Conservation (phyloP, 1,140 invertebrate species). For the Andricus grossulariae region DNA sequence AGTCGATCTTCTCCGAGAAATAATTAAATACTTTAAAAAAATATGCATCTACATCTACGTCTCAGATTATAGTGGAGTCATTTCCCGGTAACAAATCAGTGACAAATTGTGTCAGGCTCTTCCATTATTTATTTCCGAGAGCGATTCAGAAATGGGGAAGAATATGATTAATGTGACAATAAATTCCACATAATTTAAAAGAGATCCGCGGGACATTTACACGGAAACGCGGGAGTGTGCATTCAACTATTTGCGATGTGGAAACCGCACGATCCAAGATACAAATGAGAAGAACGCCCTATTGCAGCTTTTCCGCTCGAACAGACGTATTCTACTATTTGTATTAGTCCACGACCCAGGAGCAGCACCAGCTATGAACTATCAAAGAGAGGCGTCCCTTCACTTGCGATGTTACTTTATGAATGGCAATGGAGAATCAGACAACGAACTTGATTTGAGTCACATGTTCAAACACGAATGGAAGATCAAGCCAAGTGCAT, state of each 20-base stretch:
- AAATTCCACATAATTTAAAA: conserved; percentile 22
- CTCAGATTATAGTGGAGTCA: not conserved
- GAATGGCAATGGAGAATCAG: conserved; percentile 49
- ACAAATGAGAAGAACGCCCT: conserved; percentile 24
- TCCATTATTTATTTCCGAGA: conserved; percentile 5
- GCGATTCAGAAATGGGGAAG: conserved; percentile 1
- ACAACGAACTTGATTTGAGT: conserved; percentile 53
- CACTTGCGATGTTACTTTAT: conserved; percentile 36
- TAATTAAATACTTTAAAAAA: not conserved
- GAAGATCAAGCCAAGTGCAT: conserved; percentile 26
- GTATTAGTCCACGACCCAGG: not conserved
- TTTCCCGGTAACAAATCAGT: conserved; percentile 17
- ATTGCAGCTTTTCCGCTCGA: conserved; percentile 12
- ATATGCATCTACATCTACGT: not conserved
- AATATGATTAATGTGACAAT: conserved; percentile 25
- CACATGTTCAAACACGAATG: conserved; percentile 23
- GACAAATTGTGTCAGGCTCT: conserved; percentile 8
- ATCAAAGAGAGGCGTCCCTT: conserved; percentile 12
- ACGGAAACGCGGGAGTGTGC: not conserved
- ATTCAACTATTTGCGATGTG: not conserved
- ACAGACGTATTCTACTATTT: conserved; percentile 3
- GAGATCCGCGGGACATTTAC: not conserved
- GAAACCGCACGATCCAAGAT: conserved; percentile 5
- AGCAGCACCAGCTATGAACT: not conserved
- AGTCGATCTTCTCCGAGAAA: too few relatives aligned